Percentiles rank a stretch among this genome's conserved stretches.
These are phyloP conservation scores for Dermochelys coriacea DNA, from an alignment of 2,797 vertebrate species.

Conservation along the genomic window DNA sequence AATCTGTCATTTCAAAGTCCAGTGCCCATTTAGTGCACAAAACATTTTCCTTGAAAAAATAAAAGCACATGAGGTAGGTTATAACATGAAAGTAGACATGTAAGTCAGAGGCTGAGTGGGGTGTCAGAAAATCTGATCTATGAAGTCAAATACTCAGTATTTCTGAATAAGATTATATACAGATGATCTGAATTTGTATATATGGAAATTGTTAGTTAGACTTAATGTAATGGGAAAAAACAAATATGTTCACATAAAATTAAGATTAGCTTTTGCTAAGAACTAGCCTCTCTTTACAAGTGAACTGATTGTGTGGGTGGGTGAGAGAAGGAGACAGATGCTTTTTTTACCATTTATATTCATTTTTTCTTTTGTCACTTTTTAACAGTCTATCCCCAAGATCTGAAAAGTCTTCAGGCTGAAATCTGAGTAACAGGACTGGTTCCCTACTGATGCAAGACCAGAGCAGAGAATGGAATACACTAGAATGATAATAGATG, in stretches of 20 bases:
- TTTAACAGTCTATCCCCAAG: background rate
- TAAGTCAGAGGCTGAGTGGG: background rate
- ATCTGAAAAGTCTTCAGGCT: constrained; percentile 8
- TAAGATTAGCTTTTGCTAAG: background rate
- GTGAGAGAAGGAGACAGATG: constrained; percentile 17
- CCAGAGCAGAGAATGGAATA: background rate
- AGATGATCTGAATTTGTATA: background rate
- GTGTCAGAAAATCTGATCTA: background rate
- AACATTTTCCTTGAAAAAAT: background rate
- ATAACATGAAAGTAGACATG: background rate
- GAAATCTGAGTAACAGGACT: background rate
- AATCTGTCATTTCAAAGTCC: background rate
- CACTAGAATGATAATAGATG: background rate
- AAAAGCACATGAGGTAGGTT: background rate
- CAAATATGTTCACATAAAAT: background rate
- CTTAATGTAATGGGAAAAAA: background rate
- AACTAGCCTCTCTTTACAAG: background rate
- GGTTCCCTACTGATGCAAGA: background rate
- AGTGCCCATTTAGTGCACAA: background rate
- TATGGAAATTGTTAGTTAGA: background rate
- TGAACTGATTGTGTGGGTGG: constrained; percentile 16
- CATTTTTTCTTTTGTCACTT: background rate
- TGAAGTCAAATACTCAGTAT: background rate
- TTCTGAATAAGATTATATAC: background rate
- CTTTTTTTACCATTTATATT: background rate